Conservation (phyloP, 2,113 vertebrate genomes). For the Cynocephalus volans region DNA sequence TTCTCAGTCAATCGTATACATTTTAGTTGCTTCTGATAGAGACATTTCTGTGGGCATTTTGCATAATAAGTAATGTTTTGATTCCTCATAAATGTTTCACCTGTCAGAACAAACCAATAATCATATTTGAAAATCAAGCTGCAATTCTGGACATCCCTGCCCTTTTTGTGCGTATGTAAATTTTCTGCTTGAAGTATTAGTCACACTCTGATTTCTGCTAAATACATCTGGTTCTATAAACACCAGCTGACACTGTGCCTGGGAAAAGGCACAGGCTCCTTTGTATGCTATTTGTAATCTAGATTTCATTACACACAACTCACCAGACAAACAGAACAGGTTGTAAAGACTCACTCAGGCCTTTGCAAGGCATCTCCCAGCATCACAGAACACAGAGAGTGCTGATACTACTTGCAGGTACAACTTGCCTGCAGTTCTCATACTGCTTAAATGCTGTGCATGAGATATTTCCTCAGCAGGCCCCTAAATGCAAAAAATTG, state of each 20-base stretch:
- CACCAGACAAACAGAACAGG: background rate
- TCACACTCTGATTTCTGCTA: constrained; percentile 60
- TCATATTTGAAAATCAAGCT: constrained; percentile 54
- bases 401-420: background rate
- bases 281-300: background rate
- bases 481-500: background rate
- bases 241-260: background rate
- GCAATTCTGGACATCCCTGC: constrained; percentile 11
- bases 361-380: background rate
- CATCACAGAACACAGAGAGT: background rate
- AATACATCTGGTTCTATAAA: constrained; percentile 7
- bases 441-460: background rate
- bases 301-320: background rate
- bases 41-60: constrained; percentile 35
- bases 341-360: background rate
- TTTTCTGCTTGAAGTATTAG: constrained; percentile 43
- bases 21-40: constrained; percentile 9
- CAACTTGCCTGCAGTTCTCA: background rate
- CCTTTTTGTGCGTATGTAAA: constrained; percentile 53
- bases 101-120: constrained; percentile 46
- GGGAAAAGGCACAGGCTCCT: background rate
- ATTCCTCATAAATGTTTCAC: constrained; percentile 50
- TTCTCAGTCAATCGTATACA: background rate
- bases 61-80: constrained; percentile 10
- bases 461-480: background rate